phyloP scores from a whole-genome alignment of 37 sponge, comb jelly and placozoan species.

The Dysidea cf. avara region DNA sequence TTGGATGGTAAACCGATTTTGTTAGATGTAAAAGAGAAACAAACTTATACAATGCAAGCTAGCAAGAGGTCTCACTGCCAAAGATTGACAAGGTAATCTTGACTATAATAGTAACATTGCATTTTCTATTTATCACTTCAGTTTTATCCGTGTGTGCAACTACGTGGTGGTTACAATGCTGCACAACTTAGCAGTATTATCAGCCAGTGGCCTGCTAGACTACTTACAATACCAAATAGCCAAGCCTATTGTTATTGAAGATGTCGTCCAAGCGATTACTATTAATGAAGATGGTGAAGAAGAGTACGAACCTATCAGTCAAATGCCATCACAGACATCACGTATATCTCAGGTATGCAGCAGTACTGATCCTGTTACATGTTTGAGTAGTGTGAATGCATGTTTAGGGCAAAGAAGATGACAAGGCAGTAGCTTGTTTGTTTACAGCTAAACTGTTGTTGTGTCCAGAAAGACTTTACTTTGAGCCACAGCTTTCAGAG shows the following conservation, averaged over 20 bases:
- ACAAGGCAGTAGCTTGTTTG: conserved; percentile 33
- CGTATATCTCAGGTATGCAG: not conserved
- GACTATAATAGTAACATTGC: not conserved
- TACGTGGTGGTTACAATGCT: conserved; percentile 85
- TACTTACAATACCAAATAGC: conserved; percentile 40
- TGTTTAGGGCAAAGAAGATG: conserved; percentile 23
- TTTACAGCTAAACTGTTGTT: conserved; percentile 82
- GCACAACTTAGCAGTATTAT: conserved; percentile 71
- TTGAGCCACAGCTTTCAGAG: conserved; percentile 62
- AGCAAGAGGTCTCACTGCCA: conserved; percentile 88
- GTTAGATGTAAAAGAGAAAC: conserved; percentile 78
- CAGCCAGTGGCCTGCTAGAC: conserved; percentile 50
- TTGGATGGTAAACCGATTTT: conserved; percentile 5
- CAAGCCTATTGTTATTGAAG: conserved; percentile 41
- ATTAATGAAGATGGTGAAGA: conserved; percentile 34
- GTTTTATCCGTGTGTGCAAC: conserved; percentile 88
- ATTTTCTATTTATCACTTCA: not conserved
- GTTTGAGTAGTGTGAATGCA: not conserved
- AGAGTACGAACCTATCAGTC: conserved; percentile 44
- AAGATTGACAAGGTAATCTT: conserved; percentile 64
- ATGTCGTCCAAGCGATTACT: conserved; percentile 44
- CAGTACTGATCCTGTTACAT: not conserved
- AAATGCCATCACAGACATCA: not conserved
- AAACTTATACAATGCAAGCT: conserved; percentile 93
- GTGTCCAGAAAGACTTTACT: conserved; percentile 61